These are phyloP conservation scores for Gastracanthus pulcherrimus DNA, from an alignment of 2,888 invertebrate species.

Conservation along the genomic window DNA sequence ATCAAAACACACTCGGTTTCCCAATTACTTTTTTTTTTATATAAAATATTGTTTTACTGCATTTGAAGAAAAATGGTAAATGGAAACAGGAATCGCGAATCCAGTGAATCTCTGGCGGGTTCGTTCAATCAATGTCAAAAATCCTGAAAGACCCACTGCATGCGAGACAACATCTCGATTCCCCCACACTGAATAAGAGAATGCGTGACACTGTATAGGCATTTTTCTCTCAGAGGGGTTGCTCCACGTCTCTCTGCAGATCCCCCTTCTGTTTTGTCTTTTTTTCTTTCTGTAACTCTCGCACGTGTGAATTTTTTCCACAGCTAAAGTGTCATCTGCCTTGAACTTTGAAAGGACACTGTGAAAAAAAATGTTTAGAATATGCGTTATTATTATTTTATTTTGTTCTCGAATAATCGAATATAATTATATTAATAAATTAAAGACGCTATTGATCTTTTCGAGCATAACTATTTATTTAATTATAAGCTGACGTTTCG, in stretches of 20 bases:
- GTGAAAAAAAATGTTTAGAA: neutral
- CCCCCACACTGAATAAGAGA: neutral
- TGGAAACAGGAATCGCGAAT: neutral
- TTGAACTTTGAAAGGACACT: neutral
- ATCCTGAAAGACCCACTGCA: slow-evolving; percentile 21
- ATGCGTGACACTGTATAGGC: neutral
- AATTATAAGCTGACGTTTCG: too few relatives aligned
- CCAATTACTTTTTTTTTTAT: too few relatives aligned
- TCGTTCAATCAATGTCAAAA: slow-evolving; percentile 52
- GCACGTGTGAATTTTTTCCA: neutral
- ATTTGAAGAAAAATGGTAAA: neutral
- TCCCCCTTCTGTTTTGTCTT: neutral
- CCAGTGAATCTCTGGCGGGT: slow-evolving; percentile 11
- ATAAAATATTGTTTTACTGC: neutral
- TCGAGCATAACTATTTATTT: too few relatives aligned
- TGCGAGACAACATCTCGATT: slow-evolving; percentile 22
- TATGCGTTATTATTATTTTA: too few relatives aligned
- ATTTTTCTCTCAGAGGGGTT: neutral
- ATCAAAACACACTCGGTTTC: too few relatives aligned
- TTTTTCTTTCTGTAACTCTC: neutral
- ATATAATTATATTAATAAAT: too few relatives aligned
- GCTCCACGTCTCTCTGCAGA: neutral
- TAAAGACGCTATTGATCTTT: too few relatives aligned
- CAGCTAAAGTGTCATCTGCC: neutral
- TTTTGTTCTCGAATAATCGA: too few relatives aligned